Percentiles rank a stretch among this genome's conserved stretches.
These are phyloP conservation scores for Nasonia giraulti DNA, from an alignment of 1,140 invertebrate species.

Conservation along the genomic window DNA sequence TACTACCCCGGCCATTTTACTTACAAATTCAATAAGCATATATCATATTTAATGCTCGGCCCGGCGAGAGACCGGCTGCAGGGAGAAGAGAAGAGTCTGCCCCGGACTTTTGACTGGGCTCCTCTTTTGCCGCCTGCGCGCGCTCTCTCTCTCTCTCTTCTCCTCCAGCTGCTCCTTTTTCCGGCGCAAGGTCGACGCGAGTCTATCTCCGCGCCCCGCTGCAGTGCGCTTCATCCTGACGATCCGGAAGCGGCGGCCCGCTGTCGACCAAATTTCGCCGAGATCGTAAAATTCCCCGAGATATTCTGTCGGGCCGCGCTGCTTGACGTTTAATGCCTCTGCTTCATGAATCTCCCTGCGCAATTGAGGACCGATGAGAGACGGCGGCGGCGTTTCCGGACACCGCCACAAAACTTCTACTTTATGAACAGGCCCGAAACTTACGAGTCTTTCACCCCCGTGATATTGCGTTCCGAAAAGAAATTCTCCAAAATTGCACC, in stretches of 20 bases:
- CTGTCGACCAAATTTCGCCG: slow-evolving; percentile 21
- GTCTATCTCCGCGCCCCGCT: too few relatives aligned
- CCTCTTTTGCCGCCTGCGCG: neutral
- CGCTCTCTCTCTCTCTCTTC: neutral
- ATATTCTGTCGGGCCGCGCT: neutral
- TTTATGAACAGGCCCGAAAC: slow-evolving; percentile 37
- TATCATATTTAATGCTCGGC: slow-evolving; percentile 69
- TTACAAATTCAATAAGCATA: slow-evolving; percentile 71
- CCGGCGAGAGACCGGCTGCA: slow-evolving; percentile 51
- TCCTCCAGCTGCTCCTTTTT: neutral
- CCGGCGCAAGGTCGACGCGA: neutral
- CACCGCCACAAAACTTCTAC: slow-evolving; percentile 15
- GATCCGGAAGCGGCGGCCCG: slow-evolving; percentile 54
- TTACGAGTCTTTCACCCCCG: neutral
- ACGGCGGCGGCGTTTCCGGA: slow-evolving; percentile 2
- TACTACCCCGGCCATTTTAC: slow-evolving; percentile 61
- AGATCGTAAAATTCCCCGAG: slow-evolving; percentile 32
- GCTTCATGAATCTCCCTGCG: slow-evolving; percentile 18
- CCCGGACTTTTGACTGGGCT: slow-evolving; percentile 7
- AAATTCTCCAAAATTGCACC: neutral
- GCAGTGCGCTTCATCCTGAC: slow-evolving; percentile 47
- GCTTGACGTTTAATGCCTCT: slow-evolving; percentile 27
- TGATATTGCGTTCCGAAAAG: neutral
- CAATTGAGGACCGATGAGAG: slow-evolving; percentile 29
- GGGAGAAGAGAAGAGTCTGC: slow-evolving; percentile 1